Conservation (phyloP, 2,113 vertebrate species). For the Peromyscus maniculatus region DNA sequence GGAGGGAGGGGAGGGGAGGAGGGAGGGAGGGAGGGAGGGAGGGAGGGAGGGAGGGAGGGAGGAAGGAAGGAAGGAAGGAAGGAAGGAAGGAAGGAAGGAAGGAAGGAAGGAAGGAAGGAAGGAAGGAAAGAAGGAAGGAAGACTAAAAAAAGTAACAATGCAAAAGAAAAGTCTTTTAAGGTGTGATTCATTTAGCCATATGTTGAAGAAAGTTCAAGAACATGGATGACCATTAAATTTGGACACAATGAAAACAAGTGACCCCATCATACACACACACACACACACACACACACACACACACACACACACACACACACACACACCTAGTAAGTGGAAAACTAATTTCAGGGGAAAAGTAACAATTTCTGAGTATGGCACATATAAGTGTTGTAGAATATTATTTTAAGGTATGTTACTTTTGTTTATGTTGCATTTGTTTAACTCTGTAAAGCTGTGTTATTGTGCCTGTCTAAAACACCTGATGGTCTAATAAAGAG, state of each 20-base stretch:
- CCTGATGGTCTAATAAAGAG: too few relatives aligned
- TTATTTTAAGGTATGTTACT: too few relatives aligned
- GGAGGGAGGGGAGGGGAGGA: too few relatives aligned
- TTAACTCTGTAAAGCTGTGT: too few relatives aligned
- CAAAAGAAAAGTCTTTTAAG: background rate
- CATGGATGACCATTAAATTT: background rate
- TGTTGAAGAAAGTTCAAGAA: background rate
- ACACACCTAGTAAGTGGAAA: slow-evolving; percentile 1
- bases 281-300: background rate
- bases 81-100: too few relatives aligned
- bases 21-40: too few relatives aligned
- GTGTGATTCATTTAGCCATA: background rate
- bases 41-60: too few relatives aligned
- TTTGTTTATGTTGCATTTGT: too few relatives aligned
- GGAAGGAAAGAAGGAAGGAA: background rate
- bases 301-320: background rate
- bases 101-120: background rate
- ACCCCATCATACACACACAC: background rate
- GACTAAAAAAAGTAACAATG: background rate
- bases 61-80: too few relatives aligned
- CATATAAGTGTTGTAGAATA: background rate
- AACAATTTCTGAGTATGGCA: background rate
- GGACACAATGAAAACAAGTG: background rate
- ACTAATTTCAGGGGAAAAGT: background rate
- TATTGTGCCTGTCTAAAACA: too few relatives aligned